phyloP scores from a whole-genome alignment of 2,797 vertebrate species.

The Gymnothorax javanicus region DNA sequence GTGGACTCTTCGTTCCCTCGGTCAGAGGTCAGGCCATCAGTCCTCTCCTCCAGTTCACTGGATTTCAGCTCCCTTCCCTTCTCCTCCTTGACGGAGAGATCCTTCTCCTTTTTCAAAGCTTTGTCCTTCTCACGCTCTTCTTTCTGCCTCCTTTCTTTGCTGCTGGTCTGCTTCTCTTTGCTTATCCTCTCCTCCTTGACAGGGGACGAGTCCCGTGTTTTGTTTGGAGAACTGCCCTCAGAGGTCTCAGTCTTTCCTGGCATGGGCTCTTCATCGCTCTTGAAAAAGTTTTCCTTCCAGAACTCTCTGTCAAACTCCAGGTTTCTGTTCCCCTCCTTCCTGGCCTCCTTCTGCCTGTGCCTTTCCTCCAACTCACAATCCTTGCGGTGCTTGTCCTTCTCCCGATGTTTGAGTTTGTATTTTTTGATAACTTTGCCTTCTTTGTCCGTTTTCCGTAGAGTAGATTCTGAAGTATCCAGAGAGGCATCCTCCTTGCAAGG shows the following conservation, averaged over 20 bases:
- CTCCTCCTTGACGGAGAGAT: slow-evolving; percentile 81
- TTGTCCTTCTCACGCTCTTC: slow-evolving; percentile 89
- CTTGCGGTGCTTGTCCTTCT: slow-evolving; percentile 92
- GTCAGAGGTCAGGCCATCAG: slow-evolving; percentile 62
- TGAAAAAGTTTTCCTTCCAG: slow-evolving; percentile 99
- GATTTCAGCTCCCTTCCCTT: slow-evolving; percentile 79
- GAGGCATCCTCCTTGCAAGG: slow-evolving; percentile 86
- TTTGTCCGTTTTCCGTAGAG: slow-evolving; percentile 85
- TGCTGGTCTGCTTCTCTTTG: slow-evolving; percentile 81
- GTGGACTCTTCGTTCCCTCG: slow-evolving; percentile 67
- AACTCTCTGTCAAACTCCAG: slow-evolving; percentile 97
- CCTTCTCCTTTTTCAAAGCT: slow-evolving; percentile 81
- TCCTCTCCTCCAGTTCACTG: slow-evolving; percentile 68
- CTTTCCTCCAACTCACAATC: slow-evolving; percentile 89
- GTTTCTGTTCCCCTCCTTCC: slow-evolving; percentile 89
- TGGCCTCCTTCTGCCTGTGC: slow-evolving; percentile 82
- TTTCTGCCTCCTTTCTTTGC: slow-evolving; percentile 83
- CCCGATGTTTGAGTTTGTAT: slow-evolving; percentile 95
- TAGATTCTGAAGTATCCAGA: slow-evolving; percentile 82
- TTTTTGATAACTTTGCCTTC: slow-evolving; percentile 96
- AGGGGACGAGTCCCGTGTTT: slow-evolving; percentile 74
- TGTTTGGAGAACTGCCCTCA: slow-evolving; percentile 77
- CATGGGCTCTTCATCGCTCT: slow-evolving; percentile 88
- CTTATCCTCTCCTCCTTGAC: slow-evolving; percentile 84
- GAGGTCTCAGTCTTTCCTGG: slow-evolving; percentile 76